Percentiles rank a stretch among this genome's conserved stretches.
These are phyloP conservation scores for Diplolepis rosae DNA, from an alignment of 2,888 invertebrate genomes.

Conservation along the genomic window DNA sequence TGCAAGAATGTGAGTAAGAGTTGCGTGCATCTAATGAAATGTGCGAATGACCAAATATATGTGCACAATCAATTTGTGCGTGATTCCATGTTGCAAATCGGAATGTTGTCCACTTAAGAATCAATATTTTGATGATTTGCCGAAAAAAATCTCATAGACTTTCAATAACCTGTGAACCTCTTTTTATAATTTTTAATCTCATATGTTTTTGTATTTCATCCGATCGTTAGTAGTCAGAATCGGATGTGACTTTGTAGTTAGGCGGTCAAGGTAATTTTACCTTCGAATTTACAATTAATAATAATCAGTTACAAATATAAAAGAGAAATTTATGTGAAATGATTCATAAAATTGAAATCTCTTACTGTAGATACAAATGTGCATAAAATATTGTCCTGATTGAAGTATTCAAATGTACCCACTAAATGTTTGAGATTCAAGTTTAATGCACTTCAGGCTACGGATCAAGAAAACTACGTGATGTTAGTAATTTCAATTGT, in stretches of 20 bases:
- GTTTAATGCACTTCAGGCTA: neutral
- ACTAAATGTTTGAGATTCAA: neutral
- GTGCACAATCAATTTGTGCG: slow-evolving; percentile 1
- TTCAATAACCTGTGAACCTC: neutral
- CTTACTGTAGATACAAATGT: neutral
- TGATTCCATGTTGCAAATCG: slow-evolving; percentile 1
- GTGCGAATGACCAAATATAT: slow-evolving; percentile 17
- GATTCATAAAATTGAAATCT: neutral
- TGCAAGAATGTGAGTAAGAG: slow-evolving; percentile 5
- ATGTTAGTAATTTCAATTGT: too few relatives aligned
- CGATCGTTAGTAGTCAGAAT: neutral
- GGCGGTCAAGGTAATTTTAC: neutral
- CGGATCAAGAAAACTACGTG: too few relatives aligned
- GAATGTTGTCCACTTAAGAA: neutral
- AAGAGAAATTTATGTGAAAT: neutral
- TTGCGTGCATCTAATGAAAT: slow-evolving; percentile 26
- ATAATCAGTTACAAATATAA: neutral
- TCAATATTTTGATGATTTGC: neutral
- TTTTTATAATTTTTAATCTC: slow-evolving; percentile 12
- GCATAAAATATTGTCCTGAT: neutral
- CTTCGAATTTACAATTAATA: slow-evolving; percentile 4
- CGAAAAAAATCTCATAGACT: slow-evolving; percentile 7
- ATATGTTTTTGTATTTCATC: slow-evolving; percentile 5
- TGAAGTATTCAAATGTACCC: neutral
- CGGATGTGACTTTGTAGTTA: slow-evolving; percentile 1